Conservation (phyloP, 2,888 invertebrate species). For the Noctua janthe region DNA sequence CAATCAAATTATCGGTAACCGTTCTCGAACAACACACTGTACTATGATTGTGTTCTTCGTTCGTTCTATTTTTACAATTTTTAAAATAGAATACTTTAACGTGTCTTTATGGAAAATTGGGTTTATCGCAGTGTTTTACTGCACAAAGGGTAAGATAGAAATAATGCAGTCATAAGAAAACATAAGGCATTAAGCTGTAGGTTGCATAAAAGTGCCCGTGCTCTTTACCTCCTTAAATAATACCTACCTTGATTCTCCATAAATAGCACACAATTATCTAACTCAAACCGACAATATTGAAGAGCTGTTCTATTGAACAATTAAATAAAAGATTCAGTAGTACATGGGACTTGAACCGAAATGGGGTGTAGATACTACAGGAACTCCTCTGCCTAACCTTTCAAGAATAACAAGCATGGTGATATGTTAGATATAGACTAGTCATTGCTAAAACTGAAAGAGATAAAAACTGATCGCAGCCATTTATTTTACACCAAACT, state of each 20-base stretch:
- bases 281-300: not conserved
- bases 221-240: not conserved
- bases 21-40: no score
- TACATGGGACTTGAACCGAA: not conserved
- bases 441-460: not conserved
- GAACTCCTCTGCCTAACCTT: not conserved
- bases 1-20: no score
- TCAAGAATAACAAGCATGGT: not conserved
- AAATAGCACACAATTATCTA: not conserved
- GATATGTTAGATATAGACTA: not conserved
- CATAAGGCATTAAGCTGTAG: not conserved
- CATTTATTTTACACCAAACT: slow-evolving; percentile 24
- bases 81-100: not conserved
- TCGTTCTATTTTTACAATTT: not conserved
- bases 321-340: not conserved
- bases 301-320: not conserved
- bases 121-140: not conserved
- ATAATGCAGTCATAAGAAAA: no score
- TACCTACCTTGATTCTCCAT: not conserved
- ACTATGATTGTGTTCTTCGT: not conserved
- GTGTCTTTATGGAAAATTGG: not conserved
- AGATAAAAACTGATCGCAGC: slow-evolving; percentile 17
- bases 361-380: not conserved
- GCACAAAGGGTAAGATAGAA: no score
- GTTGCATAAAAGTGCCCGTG: not conserved